Conservation (phyloP, 92 coral and sea anemone species). For the Phenganax stokvisi region DNA sequence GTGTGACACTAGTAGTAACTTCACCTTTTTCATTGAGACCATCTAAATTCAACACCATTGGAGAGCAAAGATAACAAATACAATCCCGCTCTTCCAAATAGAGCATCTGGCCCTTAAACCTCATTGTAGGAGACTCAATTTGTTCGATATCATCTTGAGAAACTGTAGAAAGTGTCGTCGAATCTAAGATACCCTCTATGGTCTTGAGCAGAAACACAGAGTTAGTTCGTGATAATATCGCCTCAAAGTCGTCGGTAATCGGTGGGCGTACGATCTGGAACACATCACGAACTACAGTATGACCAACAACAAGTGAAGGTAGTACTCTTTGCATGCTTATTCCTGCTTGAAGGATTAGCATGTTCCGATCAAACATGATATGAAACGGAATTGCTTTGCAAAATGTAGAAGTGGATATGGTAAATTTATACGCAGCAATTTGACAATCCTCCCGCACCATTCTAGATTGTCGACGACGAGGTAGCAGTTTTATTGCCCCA, state of each 20-base stretch:
- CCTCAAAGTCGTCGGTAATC: constrained; percentile 62
- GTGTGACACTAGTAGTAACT: neutral
- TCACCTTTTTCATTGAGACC: constrained; percentile 95
- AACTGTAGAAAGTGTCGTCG: constrained; percentile 80
- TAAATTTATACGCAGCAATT: constrained; percentile 61
- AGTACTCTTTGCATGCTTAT: constrained; percentile 74
- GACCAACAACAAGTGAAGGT: constrained; percentile 72
- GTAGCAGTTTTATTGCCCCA: constrained; percentile 48
- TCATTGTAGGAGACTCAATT: constrained; percentile 91
- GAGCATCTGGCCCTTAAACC: constrained; percentile 96
- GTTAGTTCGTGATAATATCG: constrained; percentile 67
- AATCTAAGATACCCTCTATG: constrained; percentile 79
- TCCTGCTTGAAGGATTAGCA: constrained; percentile 93
- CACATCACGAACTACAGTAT: constrained; percentile 59
- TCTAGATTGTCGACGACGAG: constrained; percentile 48
- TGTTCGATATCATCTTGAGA: constrained; percentile 76
- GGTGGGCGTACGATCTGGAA: constrained; percentile 83
- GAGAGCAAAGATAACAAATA: constrained; percentile 82
- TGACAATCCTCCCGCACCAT: constrained; percentile 64
- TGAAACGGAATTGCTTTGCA: constrained; percentile 97
- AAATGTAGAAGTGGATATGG: constrained; percentile 68
- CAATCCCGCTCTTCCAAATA: constrained; percentile 90
- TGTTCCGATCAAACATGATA: constrained; percentile 68
- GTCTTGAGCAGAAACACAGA: constrained; percentile 83
- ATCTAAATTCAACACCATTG: constrained; percentile 92